Conservation (phyloP, 92 coral and sea anemone genomes). For the Heliopora coerulea region DNA sequence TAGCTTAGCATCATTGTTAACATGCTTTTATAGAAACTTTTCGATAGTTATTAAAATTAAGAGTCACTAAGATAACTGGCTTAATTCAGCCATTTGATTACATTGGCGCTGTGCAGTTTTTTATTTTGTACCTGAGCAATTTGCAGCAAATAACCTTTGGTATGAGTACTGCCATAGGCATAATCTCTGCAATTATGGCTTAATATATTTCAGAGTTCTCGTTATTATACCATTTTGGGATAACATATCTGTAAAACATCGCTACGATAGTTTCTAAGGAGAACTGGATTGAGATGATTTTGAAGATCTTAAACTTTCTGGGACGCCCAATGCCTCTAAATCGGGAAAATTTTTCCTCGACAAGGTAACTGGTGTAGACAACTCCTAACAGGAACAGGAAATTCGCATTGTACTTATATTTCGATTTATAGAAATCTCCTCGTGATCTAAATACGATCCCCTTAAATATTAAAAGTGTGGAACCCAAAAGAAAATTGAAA, state of each 20-base stretch:
- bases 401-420: conserved; percentile 14
- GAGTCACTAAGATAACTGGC: too few species aligned
- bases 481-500: conserved; percentile 9
- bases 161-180: background rate
- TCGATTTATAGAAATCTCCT: background rate
- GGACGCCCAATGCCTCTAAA: background rate
- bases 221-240: conserved; percentile 3
- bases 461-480: background rate
- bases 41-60: too few species aligned
- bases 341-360: conserved; percentile 5
- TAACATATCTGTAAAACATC: conserved; percentile 9
- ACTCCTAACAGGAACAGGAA: conserved; percentile 20
- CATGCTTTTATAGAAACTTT: too few species aligned
- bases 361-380: conserved; percentile 8
- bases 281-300: conserved; percentile 21
- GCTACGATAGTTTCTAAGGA: background rate
- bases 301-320: background rate
- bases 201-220: background rate
- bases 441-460: background rate
- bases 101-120: conserved; percentile 37
- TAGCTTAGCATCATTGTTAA: too few species aligned
- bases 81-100: too few species aligned
- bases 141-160: background rate
- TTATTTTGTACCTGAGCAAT: background rate
- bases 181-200: conserved; percentile 11